Evolutionary conservation across 2,888 invertebrate genomes (phyloP).

Genomic region (Tribolium freemani): DNA sequence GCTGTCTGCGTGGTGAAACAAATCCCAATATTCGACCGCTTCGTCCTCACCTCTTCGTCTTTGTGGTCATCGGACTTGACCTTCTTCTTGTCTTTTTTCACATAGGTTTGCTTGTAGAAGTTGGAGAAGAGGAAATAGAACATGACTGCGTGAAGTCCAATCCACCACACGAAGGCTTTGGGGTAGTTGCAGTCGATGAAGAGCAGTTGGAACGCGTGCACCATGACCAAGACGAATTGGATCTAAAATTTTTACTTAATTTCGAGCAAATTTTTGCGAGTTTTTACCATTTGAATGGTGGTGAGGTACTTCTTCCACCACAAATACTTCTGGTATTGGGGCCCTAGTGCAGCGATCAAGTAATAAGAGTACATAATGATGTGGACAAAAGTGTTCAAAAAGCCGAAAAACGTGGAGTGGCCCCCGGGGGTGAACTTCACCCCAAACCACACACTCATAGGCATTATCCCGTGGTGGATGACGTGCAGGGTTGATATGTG

Average conservation of each 20-base stretch:
- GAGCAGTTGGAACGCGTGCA: constrained; percentile 91
- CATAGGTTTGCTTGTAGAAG: constrained; percentile 88
- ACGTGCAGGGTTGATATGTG: constrained; percentile 96
- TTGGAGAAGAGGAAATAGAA: constrained; percentile 94
- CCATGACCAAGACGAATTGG: constrained; percentile 89
- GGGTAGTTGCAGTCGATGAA: constrained; percentile 94
- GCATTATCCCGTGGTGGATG: constrained; percentile 97
- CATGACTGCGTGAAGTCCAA: constrained; percentile 91
- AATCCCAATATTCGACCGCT: constrained; percentile 56
- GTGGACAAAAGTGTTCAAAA: constrained; percentile 95
- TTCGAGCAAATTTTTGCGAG: neutral
- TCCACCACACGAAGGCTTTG: constrained; percentile 90
- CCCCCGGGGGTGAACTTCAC: constrained; percentile 80
- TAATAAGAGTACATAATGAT: constrained; percentile 96
- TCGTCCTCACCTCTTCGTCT: constrained; percentile 8
- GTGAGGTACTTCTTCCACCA: constrained; percentile 98
- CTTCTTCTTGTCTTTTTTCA: constrained; percentile 64
- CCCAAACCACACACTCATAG: constrained; percentile 89
- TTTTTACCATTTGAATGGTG: constrained; percentile 85
- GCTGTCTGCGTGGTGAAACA: constrained; percentile 65
- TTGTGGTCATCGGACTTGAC: constrained; percentile 34
- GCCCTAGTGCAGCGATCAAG: constrained; percentile 90
- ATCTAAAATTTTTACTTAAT: constrained; percentile 69
- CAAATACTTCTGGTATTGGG: constrained; percentile 86
- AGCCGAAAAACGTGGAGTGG: constrained; percentile 93